phyloP scores from a whole-genome alignment of 1,140 invertebrate genomes.

The Papilio helenus region DNA sequence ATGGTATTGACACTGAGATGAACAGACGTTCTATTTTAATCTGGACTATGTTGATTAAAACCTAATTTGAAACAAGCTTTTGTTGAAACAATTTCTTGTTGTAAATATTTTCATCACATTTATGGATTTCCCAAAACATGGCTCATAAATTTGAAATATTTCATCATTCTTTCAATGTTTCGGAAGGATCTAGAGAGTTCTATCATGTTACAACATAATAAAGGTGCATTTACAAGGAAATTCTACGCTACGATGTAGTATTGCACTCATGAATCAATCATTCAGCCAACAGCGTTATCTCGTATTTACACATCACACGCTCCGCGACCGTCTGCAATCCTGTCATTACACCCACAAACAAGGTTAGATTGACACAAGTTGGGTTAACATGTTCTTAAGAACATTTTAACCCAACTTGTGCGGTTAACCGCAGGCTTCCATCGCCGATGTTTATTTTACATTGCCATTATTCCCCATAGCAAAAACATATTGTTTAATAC shows the following conservation, averaged over 20 bases:
- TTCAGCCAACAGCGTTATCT: constrained; percentile 4
- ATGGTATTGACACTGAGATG: too few species aligned
- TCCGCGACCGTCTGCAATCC: background rate
- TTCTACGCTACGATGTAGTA: background rate
- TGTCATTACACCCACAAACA: background rate
- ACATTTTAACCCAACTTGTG: too few species aligned
- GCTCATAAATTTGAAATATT: background rate
- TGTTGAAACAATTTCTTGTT: too few species aligned
- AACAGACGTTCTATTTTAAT: too few species aligned
- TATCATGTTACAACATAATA: constrained; percentile 2
- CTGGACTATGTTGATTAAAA: too few species aligned
- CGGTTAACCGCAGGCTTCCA: too few species aligned
- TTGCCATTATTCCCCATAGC: too few species aligned
- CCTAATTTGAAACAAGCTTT: too few species aligned
- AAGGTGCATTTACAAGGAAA: background rate
- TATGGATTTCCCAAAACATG: background rate
- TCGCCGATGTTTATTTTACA: too few species aligned
- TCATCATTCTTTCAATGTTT: constrained; percentile 7
- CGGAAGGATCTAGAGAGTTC: background rate
- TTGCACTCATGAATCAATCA: background rate
- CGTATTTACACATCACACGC: background rate
- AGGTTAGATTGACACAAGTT: background rate
- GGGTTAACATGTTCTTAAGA: background rate
- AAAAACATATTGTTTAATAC: too few species aligned
- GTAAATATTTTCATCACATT: too few species aligned